phyloP scores from a whole-genome alignment of 2,888 invertebrate genomes.

The Ferrisia virgata region DNA sequence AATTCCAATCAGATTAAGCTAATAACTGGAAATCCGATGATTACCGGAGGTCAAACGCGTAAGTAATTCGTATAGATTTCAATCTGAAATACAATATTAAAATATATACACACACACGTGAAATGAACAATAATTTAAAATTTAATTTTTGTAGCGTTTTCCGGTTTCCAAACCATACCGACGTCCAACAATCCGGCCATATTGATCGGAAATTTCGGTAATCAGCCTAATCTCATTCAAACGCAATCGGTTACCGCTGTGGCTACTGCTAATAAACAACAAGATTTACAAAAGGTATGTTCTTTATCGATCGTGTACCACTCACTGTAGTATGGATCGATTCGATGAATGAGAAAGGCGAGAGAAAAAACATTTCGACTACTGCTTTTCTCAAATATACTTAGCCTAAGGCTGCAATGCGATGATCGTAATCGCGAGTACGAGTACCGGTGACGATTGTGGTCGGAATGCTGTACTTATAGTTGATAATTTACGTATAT shows the following conservation, averaged over 20 bases:
- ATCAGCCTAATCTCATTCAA: conserved; percentile 65
- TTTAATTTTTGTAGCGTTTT: conserved; percentile 58
- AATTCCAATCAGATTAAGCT: conserved; percentile 76
- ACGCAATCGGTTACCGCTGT: conserved; percentile 58
- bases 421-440: conserved; percentile 36
- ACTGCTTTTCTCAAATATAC: too few relatives aligned
- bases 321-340: too few relatives aligned
- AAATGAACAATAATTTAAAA: too few relatives aligned
- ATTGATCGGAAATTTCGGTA: conserved; percentile 63
- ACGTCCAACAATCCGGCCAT: conserved; percentile 72
- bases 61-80: conserved; percentile 52
- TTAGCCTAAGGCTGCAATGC: too few relatives aligned
- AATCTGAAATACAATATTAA: too few relatives aligned
- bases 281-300: conserved; percentile 65
- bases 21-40: conserved; percentile 63
- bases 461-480: conserved; percentile 38
- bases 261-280: conserved; percentile 57
- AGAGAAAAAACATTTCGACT: background rate
- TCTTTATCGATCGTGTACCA: background rate
- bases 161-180: conserved; percentile 63
- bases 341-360: background rate
- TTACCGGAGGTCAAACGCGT: conserved; percentile 53
- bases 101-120: too few relatives aligned
- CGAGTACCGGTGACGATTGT: conserved; percentile 36
- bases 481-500: conserved; percentile 34